Conservation (phyloP, 2,888 invertebrate genomes). For the Smittia aterrima region DNA sequence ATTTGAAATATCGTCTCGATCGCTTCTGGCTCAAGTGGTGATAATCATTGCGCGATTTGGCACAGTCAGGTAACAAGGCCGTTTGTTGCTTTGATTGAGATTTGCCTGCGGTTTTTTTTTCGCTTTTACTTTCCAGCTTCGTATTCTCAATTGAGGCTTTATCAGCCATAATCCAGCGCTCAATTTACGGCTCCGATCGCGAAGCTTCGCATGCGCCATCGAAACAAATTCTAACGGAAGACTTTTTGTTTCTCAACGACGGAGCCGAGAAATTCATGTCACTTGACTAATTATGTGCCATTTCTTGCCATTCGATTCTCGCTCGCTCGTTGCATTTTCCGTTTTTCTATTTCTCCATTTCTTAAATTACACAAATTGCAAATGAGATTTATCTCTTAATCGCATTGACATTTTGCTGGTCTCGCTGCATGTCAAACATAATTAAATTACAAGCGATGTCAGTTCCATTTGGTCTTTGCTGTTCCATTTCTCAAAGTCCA, state of each 20-base stretch:
- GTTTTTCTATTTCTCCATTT: no score
- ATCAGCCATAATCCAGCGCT: neutral
- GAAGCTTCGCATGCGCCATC: neutral
- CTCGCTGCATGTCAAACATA: neutral
- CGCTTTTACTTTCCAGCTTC: constrained; percentile 12
- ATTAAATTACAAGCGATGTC: neutral
- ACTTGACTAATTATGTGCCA: constrained; percentile 2
- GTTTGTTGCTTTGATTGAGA: neutral
- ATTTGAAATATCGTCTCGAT: neutral
- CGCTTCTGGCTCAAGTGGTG: neutral
- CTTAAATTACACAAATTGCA: neutral
- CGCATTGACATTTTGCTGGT: neutral
- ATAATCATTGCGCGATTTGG: neutral
- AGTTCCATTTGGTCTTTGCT: neutral
- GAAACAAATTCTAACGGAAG: neutral
- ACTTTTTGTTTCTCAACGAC: neutral
- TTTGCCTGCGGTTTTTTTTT: neutral
- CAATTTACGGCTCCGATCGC: neutral
- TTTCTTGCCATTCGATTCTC: neutral
- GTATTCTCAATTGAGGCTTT: neutral
- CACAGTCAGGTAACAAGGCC: neutral
- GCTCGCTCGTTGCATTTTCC: no score
- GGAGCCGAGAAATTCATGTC: neutral
- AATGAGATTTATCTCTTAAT: neutral
- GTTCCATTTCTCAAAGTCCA: neutral